phyloP scores from a whole-genome alignment of 1,140 invertebrate genomes.

The Thrips palmi region DNA sequence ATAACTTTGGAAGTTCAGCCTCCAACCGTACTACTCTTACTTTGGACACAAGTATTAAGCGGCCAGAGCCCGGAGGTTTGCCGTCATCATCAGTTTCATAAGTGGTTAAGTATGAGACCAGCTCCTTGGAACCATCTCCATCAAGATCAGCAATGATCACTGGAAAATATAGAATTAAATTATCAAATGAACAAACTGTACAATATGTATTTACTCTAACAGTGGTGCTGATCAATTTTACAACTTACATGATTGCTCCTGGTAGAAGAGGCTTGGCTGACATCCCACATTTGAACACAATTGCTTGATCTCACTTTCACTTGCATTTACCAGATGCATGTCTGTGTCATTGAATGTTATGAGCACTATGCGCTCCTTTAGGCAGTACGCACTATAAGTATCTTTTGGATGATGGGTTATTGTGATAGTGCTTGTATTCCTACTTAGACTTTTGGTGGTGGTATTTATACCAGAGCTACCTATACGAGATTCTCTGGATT shows the following conservation, averaged over 20 bases:
- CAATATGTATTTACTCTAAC: slow-evolving; percentile 3
- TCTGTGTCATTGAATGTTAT: slow-evolving; percentile 52
- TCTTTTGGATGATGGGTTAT: too few relatives aligned
- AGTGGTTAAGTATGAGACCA: slow-evolving; percentile 51
- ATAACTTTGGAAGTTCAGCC: slow-evolving; percentile 43
- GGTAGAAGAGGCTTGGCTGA: slow-evolving; percentile 49
- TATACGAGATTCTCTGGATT: too few relatives aligned
- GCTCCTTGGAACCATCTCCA: slow-evolving; percentile 46
- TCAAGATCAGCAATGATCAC: slow-evolving; percentile 50
- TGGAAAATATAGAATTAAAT: slow-evolving; percentile 21
- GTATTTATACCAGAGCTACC: too few relatives aligned
- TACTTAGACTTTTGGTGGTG: too few relatives aligned
- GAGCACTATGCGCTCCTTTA: slow-evolving; percentile 53
- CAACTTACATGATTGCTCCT: slow-evolving; percentile 28
- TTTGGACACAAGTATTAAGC: slow-evolving; percentile 38
- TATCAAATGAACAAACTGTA: background rate
- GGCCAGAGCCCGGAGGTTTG: too few relatives aligned
- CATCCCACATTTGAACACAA: slow-evolving; percentile 43
- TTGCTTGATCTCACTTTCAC: slow-evolving; percentile 48
- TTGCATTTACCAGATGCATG: slow-evolving; percentile 49
- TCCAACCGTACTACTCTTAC: slow-evolving; percentile 43
- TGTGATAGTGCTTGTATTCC: background rate
- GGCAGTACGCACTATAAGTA: too few relatives aligned
- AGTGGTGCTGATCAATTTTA: background rate
- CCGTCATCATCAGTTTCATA: slow-evolving; percentile 28